Base-by-base conservation (phyloP, 2,113 vertebrate species). In the Triplophysa siluroides region DNA sequence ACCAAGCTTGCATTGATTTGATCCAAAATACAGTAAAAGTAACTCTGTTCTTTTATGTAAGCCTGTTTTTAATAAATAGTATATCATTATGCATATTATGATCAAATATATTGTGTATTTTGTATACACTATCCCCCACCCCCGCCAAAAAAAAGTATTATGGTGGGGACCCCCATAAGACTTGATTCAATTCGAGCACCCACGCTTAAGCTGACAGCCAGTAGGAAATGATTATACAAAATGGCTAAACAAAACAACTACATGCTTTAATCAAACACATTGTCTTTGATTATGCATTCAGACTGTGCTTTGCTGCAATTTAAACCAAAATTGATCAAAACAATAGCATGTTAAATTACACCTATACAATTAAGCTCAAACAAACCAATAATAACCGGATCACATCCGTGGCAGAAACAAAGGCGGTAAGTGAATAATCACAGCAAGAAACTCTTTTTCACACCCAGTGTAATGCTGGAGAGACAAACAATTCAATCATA, bases 281-380 rank as follows among this genome's bases (percentile, higher is more conserved):
- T 29, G 41, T 26, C 12, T 29, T 38, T 76, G 60, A 63, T 75
- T 47, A 24, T 43, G 41, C 41, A 63, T 75, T 58, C 54, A 73
- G 70, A 21, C 10, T 56, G 19, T 13, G 50, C 6, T 56, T 72
- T 2, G 50, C 10, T 72, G 38, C n/a, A n/a, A n/a, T 54, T 69
- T 26, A 33, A 5, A 7, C 24, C 19, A 29, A 41, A 60, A 63
- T 26, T 75, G 58, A 75, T 76, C 73, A 76, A 76, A 75, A 61
- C 73, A 76, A 63, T 26, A 76, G 23, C 60, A 47, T 38, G 21
- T 63, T 41, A 24, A 23, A 76, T 76, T 63, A 18, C 56, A 56
- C 16, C 50, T 23, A 54, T 26, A 54, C 21, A 54, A 56, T 72
- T 56, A 72, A 33, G 18, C 26, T 26, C 41, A 63, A 23, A 60